phyloP scores from a whole-genome alignment of 2,888 invertebrate genomes.

The Bembecia ichneumoniformis region DNA sequence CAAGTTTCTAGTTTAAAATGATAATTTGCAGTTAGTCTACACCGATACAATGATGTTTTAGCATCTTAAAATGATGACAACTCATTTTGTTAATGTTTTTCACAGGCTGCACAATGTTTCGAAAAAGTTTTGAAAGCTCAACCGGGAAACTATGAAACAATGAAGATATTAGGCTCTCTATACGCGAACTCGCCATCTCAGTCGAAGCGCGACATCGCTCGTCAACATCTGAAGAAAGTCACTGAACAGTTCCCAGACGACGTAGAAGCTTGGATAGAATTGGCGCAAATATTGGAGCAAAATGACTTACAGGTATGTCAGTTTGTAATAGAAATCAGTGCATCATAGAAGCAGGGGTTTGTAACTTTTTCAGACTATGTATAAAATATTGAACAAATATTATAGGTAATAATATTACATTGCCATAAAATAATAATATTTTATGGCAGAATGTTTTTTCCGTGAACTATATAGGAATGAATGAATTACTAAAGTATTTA shows the following conservation, averaged over 20 bases:
- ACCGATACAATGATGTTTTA: too few relatives aligned
- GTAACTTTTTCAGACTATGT: too few relatives aligned
- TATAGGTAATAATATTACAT: too few relatives aligned
- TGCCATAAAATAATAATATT: too few relatives aligned
- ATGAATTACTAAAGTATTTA: too few relatives aligned
- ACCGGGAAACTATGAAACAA: constrained; percentile 98
- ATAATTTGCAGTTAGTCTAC: too few relatives aligned
- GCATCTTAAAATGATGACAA: too few relatives aligned
- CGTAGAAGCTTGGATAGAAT: constrained; percentile 99
- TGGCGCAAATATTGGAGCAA: constrained; percentile 98
- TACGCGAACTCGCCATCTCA: constrained; percentile 93
- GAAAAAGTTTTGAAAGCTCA: constrained; percentile 98
- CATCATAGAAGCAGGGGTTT: background rate
- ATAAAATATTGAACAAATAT: too few relatives aligned
- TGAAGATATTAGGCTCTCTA: constrained; percentile 98
- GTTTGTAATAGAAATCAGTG: background rate
- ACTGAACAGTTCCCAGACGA: constrained; percentile 98
- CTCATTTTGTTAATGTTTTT: too few relatives aligned
- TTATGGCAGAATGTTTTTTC: too few relatives aligned
- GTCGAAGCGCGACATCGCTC: constrained; percentile 92
- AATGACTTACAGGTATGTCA: constrained; percentile 80
- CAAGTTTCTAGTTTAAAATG: too few relatives aligned
- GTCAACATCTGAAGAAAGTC: constrained; percentile 93
- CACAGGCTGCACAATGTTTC: constrained; percentile 95
- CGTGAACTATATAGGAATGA: too few relatives aligned